Evolutionary conservation across 2,888 invertebrate genomes (phyloP).

Genomic region (Andrena chrysosceles): DNA sequence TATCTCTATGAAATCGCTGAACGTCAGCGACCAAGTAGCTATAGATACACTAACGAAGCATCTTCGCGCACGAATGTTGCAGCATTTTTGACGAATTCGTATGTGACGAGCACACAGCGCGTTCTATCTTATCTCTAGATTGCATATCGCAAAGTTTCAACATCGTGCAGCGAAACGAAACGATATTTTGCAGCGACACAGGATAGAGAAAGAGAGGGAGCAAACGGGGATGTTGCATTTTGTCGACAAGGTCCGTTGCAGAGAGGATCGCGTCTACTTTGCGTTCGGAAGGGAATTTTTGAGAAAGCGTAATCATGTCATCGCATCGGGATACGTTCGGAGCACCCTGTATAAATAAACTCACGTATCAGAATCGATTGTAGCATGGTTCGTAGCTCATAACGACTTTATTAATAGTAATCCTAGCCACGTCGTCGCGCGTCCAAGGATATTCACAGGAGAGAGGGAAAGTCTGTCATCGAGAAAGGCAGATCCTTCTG

Average conservation of each 20-base stretch:
- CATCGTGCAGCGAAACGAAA: neutral
- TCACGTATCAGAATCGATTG: constrained; percentile 72
- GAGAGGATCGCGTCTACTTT: neutral
- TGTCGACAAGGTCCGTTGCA: neutral
- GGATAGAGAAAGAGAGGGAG: neutral
- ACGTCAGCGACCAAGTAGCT: neutral
- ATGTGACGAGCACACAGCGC: too few relatives aligned
- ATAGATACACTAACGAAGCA: too few relatives aligned
- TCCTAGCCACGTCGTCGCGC: constrained; percentile 58
- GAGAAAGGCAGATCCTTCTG: constrained; percentile 65
- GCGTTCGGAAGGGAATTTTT: neutral
- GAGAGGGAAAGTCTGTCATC: constrained; percentile 62
- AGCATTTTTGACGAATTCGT: neutral
- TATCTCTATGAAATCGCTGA: too few relatives aligned
- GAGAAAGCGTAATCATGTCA: neutral
- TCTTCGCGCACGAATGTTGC: neutral
- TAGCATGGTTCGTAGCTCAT: constrained; percentile 64
- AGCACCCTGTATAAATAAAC: constrained; percentile 9
- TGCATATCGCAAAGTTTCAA: constrained; percentile 3
- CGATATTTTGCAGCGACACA: neutral
- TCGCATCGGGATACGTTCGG: neutral
- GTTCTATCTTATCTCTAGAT: constrained; percentile 30
- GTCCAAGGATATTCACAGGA: constrained; percentile 66
- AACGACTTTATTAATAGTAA: constrained; percentile 75
- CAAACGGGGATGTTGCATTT: neutral